Evolutionary conservation across 1,140 invertebrate genomes (phyloP).

Genomic region (Whitmania pigra): DNA sequence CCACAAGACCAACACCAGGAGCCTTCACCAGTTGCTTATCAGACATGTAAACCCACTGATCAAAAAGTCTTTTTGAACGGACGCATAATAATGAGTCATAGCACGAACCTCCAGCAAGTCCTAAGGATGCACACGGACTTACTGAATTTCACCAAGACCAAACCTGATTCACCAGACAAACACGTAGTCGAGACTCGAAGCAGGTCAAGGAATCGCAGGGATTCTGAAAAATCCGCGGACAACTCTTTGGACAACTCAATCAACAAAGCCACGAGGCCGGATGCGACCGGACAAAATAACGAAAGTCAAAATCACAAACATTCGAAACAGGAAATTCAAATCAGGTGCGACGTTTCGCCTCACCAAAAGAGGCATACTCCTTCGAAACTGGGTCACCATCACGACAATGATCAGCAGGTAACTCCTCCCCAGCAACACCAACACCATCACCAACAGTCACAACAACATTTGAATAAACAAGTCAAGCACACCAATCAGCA

Average conservation of each 20-base stretch:
- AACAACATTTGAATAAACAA: conserved; percentile 4
- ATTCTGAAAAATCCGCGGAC: not conserved
- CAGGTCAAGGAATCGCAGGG: not conserved
- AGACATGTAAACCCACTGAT: conserved; percentile 1
- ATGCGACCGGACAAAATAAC: not conserved
- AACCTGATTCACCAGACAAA: too few relatives aligned
- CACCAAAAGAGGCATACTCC: too few relatives aligned
- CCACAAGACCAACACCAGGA: not conserved
- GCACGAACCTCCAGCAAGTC: conserved; percentile 7
- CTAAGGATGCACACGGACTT: not conserved
- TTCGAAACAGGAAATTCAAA: not conserved
- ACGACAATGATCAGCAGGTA: not conserved
- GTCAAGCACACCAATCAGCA: not conserved
- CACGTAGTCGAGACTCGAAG: too few relatives aligned
- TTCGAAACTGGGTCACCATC: too few relatives aligned
- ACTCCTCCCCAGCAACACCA: not conserved
- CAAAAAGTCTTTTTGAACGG: conserved; percentile 13
- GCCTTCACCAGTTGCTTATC: not conserved
- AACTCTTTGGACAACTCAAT: not conserved
- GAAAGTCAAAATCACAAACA: not conserved
- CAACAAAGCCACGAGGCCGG: not conserved
- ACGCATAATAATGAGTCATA: conserved; percentile 10
- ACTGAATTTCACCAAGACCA: not conserved
- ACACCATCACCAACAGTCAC: not conserved
- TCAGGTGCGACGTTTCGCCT: not conserved